Evolutionary conservation across 2,888 invertebrate species (phyloP).

Genomic region (Caenorhabditis uteleia): DNA sequence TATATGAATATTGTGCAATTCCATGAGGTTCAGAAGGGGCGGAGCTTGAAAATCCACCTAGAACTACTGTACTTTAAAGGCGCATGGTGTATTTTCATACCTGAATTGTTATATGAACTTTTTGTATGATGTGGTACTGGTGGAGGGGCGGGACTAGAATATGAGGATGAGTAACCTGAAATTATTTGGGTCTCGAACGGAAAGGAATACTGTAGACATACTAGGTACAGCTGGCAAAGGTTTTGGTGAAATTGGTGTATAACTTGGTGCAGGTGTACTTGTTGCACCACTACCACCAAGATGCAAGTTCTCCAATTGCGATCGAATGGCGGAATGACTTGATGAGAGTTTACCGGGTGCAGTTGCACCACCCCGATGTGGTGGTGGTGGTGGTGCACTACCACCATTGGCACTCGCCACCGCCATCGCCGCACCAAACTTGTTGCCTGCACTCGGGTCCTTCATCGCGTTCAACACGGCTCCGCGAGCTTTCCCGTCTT

Average conservation of each 20-base stretch:
- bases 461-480: conserved; percentile 36
- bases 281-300: conserved; percentile 11
- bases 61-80: no score
- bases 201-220: background rate
- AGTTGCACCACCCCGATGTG: background rate
- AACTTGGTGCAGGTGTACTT: background rate
- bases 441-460: conserved; percentile 30
- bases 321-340: conserved; percentile 23
- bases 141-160: background rate
- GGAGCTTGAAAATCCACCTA: conserved; percentile 4
- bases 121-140: conserved; percentile 8
- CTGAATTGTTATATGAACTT: background rate
- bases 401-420: conserved; percentile 28
- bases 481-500: conserved; percentile 38
- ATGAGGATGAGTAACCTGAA: background rate
- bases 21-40: conserved; percentile 35
- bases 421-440: conserved; percentile 29
- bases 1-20: conserved; percentile 55
- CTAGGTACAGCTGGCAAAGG: background rate
- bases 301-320: conserved; percentile 34
- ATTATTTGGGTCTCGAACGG: background rate
- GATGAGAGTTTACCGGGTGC: conserved; percentile 20
- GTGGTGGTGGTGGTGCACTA: conserved; percentile 21
- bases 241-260: background rate
- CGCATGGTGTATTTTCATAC: background rate